Evolutionary conservation across 2,888 invertebrate species (phyloP), one percentile per base, ranked within the genome.

Genomic region (Drosophila demipolita): DNA sequence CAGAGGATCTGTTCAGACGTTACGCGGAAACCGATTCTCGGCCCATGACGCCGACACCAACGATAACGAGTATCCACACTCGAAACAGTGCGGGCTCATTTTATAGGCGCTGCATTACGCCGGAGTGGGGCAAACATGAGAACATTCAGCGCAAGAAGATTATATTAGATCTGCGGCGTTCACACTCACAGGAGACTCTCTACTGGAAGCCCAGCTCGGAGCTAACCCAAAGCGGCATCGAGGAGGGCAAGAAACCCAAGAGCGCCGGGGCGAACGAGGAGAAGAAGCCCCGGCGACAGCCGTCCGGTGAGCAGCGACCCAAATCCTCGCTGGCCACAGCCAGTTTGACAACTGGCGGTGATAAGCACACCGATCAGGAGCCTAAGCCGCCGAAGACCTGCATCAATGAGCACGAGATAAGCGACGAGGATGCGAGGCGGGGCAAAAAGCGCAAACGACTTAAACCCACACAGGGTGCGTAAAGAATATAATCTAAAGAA

Each of bases 21-120:
- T 97, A 97, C 88, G 96, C 97, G 0, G 97, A 97, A 83, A 97
- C 97, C 0, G 97, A 97, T 91, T 97, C 97, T 0, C 94, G 97
- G 32, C 97, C 97, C 0, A 92, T 96, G 75, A 97, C 97, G 0
- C 97, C 97, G 0, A 96, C 97, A 0, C 97, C 97, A 0, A 96
- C 96, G 1, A 94, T 96, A 6, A 95, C 95, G 9, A 96, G 96
- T 89, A 95, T 95, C 80, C 94, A 96, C 91, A 95, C 97, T 58
- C 91, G 96, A 86, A 94, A 96, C 69, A 94, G 97, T 83, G 94
- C 96, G 70, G 87, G 94, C 55, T 87, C 94, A 73, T 92, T 93
- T 8, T 93, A 96, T 87, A 86, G 95, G 83, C 87, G 94, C 57
- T 97, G 96, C 85, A 94, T 96, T 33, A 96, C 96, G 0, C 96